These are phyloP conservation scores for Heliconius ismenius DNA, from an alignment of 2,888 invertebrate genomes.

Conservation along the genomic window DNA sequence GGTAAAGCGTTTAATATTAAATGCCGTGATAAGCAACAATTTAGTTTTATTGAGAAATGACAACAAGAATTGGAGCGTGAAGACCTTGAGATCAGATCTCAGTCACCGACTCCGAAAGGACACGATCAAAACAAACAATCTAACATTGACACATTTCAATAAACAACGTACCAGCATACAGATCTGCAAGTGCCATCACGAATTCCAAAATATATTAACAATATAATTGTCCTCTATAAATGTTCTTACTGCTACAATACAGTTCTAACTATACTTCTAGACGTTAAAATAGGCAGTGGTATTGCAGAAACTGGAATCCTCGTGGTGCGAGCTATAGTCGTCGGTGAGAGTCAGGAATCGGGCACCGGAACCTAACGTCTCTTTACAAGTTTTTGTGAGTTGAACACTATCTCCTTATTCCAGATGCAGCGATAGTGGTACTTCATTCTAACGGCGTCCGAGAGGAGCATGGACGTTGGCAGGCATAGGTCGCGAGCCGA, in stretches of 20 bases:
- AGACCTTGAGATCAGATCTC: slow-evolving; percentile 64
- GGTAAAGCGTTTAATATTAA: background rate
- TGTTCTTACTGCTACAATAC: slow-evolving; percentile 69
- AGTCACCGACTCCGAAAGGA: slow-evolving; percentile 55
- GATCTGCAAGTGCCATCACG: slow-evolving; percentile 75
- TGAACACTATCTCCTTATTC: slow-evolving; percentile 95
- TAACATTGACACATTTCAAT: slow-evolving; percentile 45
- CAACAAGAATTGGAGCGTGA: slow-evolving; percentile 59
- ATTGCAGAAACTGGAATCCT: slow-evolving; percentile 68
- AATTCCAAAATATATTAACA: slow-evolving; percentile 57
- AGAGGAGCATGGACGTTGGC: slow-evolving; percentile 71
- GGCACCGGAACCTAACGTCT: slow-evolving; percentile 87
- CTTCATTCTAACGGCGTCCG: slow-evolving; percentile 82
- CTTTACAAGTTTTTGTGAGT: slow-evolving; percentile 95
- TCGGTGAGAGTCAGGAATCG: slow-evolving; percentile 62
- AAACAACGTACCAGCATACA: slow-evolving; percentile 74
- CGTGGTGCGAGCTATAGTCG: slow-evolving; percentile 71
- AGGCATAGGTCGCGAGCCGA: slow-evolving; percentile 76
- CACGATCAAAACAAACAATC: slow-evolving; percentile 57
- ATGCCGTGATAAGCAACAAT: slow-evolving; percentile 15
- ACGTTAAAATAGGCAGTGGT: slow-evolving; percentile 74
- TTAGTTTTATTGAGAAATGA: slow-evolving; percentile 43
- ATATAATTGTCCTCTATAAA: slow-evolving; percentile 57
- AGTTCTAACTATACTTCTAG: slow-evolving; percentile 64
- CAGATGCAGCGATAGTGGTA: slow-evolving; percentile 94